phyloP scores from a whole-genome alignment of 2,113 vertebrate genomes.

The Seriola dumerili region DNA sequence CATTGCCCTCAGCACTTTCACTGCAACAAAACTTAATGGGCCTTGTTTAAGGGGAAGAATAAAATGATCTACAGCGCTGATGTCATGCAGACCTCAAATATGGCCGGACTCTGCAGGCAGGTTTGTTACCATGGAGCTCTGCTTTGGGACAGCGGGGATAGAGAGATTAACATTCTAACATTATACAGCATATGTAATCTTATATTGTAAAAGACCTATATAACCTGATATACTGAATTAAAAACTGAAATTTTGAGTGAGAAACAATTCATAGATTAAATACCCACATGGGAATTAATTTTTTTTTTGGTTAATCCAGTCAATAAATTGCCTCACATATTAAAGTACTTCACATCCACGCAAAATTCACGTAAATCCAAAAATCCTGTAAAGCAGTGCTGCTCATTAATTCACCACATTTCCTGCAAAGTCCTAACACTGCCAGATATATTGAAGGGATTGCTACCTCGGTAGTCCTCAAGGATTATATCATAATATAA shows the following conservation, averaged over 20 bases:
- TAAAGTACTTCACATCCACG: conserved; percentile 8
- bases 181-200: background rate
- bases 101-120: conserved; percentile 56
- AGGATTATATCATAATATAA: background rate
- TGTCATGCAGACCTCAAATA: conserved; percentile 80
- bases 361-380: background rate
- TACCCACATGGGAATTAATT: background rate
- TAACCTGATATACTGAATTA: background rate
- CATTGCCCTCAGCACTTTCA: conserved; percentile 81
- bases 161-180: background rate
- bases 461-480: background rate
- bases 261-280: conserved; percentile 9
- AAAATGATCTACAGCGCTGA: conserved; percentile 78
- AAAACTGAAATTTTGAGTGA: background rate
- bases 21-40: conserved; percentile 85
- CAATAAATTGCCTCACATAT: conserved; percentile 13
- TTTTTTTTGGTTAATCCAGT: conserved; percentile 13
- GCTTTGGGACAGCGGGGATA: background rate
- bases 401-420: background rate
- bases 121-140: conserved; percentile 40
- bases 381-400: background rate
- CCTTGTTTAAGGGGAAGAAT: conserved; percentile 77
- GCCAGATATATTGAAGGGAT: background rate
- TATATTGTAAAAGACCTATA: background rate
- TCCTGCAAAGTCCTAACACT: background rate